Conservation (phyloP, 2,113 vertebrate genomes). For the Stigmatopora argus region DNA sequence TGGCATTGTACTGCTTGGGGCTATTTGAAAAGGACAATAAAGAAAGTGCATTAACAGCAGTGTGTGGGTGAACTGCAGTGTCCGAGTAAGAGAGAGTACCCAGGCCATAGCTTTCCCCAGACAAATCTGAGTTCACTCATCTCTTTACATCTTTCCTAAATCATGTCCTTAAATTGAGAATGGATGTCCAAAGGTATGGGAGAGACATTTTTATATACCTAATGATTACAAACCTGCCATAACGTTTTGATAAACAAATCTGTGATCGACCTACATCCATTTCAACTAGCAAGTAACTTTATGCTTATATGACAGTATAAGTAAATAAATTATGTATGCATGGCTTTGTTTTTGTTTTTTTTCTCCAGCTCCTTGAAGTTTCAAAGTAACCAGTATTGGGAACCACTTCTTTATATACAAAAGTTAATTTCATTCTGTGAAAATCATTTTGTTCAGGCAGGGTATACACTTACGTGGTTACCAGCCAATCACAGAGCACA, state of each 20-base stretch:
- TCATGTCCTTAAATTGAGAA: neutral
- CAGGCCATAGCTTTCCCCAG: neutral
- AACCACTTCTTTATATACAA: too few relatives aligned
- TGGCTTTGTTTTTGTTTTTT: neutral
- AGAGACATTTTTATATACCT: neutral
- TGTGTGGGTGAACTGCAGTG: neutral
- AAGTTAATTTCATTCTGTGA: neutral
- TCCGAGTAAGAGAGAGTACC: neutral
- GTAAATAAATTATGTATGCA: too few relatives aligned
- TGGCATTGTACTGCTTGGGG: slow-evolving; percentile 13
- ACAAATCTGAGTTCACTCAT: neutral
- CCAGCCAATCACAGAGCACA: too few relatives aligned
- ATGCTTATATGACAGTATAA: too few relatives aligned
- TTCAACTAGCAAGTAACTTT: too few relatives aligned
- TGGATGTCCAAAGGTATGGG: neutral
- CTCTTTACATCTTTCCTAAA: neutral
- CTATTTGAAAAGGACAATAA: slow-evolving; percentile 26
- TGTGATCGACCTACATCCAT: neutral
- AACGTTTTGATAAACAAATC: too few relatives aligned
- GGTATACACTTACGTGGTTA: too few relatives aligned
- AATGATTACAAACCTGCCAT: neutral
- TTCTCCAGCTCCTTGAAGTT: neutral
- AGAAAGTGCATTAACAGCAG: slow-evolving; percentile 15
- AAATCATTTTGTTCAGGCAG: slow-evolving; percentile 1
- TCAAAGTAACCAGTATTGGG: neutral